Evolutionary conservation across 2,888 invertebrate species (phyloP), one percentile per base, ranked within the genome.

Genomic region (Stenoptilia bipunctidactyla): DNA sequence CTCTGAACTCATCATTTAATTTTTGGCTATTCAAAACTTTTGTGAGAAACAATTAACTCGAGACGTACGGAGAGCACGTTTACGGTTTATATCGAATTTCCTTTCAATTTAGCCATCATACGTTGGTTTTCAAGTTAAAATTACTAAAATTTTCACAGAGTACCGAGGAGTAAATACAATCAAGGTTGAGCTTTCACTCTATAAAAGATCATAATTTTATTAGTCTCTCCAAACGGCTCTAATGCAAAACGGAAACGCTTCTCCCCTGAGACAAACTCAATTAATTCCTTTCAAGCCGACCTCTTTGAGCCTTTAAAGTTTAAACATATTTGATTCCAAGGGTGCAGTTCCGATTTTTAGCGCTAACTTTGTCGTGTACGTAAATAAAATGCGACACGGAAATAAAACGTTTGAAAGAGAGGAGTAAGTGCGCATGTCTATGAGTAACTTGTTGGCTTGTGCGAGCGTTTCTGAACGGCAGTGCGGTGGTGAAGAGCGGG

Each of bases 251-350:
- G 71, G 75, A 76, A 73, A 67, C 66, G 64, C 60, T 62, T 53
- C 66, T 67, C 77, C 71, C 76, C 63, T 62, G 75, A 75, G 75
- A 74, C 72, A 76, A 80, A 80, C 72, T 79, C 79, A 70, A 80
- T 80, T 80, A 79, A 72, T 72, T 68, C 69, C 67, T 69, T 73
- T 68, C 58, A 57, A 57, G 61, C 57, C 59, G 56, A 60, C 58
- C 62, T 61, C 68, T 65, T 68, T 69, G 63, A 66, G 69, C 66
- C 74, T 64, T 77, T 71, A 74, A 76, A 77, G 65, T 75, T 72
- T 75, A 70, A 73, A 73, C 61, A 69, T 67, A 66, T 72, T 72
- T 62, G 61, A 60, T 57, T 59, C 40, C 46, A 45, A 34, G 41
- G 40, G 45, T 49, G 44, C 41, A 46, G 39, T 40, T 35, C 37